Evolutionary conservation across 2,888 invertebrate genomes (phyloP).

Genomic region (Metopia argyrocephala): DNA sequence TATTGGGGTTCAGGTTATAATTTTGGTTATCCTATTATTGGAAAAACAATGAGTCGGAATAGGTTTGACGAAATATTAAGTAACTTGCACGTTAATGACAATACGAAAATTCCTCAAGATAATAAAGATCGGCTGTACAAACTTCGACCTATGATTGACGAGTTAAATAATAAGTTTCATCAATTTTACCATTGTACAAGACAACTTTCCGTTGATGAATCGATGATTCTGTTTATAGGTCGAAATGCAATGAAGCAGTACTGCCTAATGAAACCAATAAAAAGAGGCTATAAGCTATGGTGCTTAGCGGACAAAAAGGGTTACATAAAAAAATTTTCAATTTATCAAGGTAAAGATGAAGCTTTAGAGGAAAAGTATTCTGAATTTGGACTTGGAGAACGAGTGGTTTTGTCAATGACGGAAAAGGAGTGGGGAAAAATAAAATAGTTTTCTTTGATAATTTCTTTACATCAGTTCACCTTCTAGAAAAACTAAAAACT

Average conservation of each 20-base stretch:
- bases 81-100: constrained; percentile 50
- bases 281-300: background rate
- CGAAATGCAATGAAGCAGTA: too few relatives aligned
- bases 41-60: constrained; percentile 48
- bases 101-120: constrained; percentile 42
- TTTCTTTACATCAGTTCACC: constrained; percentile 49
- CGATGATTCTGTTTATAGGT: background rate
- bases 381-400: background rate
- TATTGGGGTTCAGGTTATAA: constrained; percentile 45
- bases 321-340: too few relatives aligned
- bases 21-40: constrained; percentile 41
- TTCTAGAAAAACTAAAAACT: constrained; percentile 35
- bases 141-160: constrained; percentile 51
- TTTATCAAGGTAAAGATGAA: background rate
- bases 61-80: constrained; percentile 49
- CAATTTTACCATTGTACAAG: constrained; percentile 38
- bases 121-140: constrained; percentile 54
- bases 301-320: background rate
- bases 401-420: constrained; percentile 12
- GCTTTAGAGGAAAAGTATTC: background rate
- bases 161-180: constrained; percentile 44
- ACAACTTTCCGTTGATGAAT: constrained; percentile 30
- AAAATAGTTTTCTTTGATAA: background rate
- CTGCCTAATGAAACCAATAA: background rate
- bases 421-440: constrained; percentile 11